Conservation (phyloP, 1,140 invertebrate species). For the Neodiprion lecontei region DNA sequence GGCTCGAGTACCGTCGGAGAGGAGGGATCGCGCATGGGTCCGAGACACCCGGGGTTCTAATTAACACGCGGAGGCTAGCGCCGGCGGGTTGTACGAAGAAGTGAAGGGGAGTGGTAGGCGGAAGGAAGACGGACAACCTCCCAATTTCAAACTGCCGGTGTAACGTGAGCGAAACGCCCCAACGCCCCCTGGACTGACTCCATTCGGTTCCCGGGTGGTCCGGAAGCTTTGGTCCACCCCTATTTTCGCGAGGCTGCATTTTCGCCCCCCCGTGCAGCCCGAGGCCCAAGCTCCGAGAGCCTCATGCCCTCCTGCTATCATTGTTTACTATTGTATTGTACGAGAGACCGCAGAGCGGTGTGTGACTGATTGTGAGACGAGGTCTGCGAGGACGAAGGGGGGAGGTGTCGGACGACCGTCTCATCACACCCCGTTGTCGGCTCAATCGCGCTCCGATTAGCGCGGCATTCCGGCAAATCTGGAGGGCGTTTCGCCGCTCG, state of each 20-base stretch:
- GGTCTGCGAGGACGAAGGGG: not conserved
- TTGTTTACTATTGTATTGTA: slow-evolving; percentile 63
- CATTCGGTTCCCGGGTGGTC: slow-evolving; percentile 26
- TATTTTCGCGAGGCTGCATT: slow-evolving; percentile 45
- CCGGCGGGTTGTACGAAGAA: slow-evolving; percentile 27
- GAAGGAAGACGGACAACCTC: not conserved
- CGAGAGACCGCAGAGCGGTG: slow-evolving; percentile 18
- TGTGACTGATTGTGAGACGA: not conserved
- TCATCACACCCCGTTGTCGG: too few relatives aligned
- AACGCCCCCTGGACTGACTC: slow-evolving; percentile 39
- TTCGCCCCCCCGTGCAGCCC: slow-evolving; percentile 7
- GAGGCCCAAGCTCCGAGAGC: slow-evolving; percentile 38
- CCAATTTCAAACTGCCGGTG: slow-evolving; percentile 4
- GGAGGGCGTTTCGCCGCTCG: slow-evolving; percentile 5
- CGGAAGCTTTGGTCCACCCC: slow-evolving; percentile 35
- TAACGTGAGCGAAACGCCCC: slow-evolving; percentile 17
- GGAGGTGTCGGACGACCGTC: not conserved
- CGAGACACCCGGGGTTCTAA: slow-evolving; percentile 30
- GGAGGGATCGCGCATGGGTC: slow-evolving; percentile 54
- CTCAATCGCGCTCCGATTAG: too few relatives aligned
- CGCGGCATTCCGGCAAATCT: slow-evolving; percentile 12
- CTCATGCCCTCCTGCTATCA: slow-evolving; percentile 50
- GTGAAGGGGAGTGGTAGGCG: not conserved
- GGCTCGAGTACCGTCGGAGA: slow-evolving; percentile 22
- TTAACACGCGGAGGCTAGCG: not conserved